phyloP scores from a whole-genome alignment of 2,113 vertebrate genomes.

The Pardalotus punctatus region DNA sequence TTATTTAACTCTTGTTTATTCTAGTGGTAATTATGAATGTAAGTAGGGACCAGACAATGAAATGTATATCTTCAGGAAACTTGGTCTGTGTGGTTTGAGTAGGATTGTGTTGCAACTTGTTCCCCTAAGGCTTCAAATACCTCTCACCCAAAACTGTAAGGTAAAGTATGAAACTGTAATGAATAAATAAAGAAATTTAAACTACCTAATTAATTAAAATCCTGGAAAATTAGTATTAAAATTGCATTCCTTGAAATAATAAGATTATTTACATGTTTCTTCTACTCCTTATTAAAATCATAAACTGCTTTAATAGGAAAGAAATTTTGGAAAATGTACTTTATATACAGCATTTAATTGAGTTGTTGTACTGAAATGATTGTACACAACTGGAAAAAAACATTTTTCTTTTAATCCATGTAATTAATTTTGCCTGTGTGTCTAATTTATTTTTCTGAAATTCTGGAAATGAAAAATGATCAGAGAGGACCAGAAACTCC shows the following conservation, averaged over 20 bases:
- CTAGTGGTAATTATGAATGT: not conserved
- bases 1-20: constrained; percentile 36
- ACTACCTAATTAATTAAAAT: constrained; percentile 44
- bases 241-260: not conserved
- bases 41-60: not conserved
- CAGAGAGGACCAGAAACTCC: not conserved
- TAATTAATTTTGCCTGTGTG: not conserved
- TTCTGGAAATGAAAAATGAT: not conserved
- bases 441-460: not conserved
- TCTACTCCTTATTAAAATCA: not conserved
- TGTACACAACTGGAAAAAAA: not conserved
- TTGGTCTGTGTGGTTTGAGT: constrained; percentile 17
- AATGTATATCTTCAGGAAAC: constrained; percentile 2
- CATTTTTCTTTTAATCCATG: not conserved
- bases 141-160: not conserved
- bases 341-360: not conserved
- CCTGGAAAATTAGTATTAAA: constrained; percentile 25
- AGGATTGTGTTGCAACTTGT: constrained; percentile 14
- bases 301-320: not conserved
- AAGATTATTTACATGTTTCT: not conserved
- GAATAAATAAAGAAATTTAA: constrained; percentile 16
- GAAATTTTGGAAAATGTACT: not conserved
- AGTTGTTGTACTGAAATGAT: not conserved
- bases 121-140: constrained; percentile 11
- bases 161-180: constrained; percentile 6